phyloP scores from a whole-genome alignment of 2,113 vertebrate species.

The Eublepharis macularius region DNA sequence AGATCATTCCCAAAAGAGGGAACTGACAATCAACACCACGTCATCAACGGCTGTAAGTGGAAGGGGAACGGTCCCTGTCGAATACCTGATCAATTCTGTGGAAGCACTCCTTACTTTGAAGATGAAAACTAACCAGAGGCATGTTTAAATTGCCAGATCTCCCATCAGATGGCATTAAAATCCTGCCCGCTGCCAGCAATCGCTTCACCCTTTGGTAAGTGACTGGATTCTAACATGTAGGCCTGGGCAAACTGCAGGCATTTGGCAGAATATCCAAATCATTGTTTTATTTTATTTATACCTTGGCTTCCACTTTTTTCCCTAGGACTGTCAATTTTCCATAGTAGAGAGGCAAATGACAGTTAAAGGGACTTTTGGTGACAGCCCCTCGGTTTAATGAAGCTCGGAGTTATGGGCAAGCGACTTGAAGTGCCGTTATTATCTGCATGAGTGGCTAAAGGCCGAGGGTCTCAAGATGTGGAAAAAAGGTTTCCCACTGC shows the following conservation, averaged over 20 bases:
- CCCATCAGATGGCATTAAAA: rapidly evolving
- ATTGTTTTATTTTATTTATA: conserved; percentile 61
- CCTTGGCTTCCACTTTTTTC: conserved; percentile 53
- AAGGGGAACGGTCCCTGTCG: neutral
- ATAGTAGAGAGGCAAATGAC: conserved; percentile 47
- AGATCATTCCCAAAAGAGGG: rapidly evolving
- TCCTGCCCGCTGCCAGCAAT: neutral
- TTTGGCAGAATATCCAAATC: neutral
- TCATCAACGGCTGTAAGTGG: conserved; percentile 32
- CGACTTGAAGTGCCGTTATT: conserved; percentile 81
- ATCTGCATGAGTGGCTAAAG: conserved; percentile 81
- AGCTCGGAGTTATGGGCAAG: conserved; percentile 82
- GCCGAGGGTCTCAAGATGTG: conserved; percentile 75
- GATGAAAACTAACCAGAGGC: conserved; percentile 18
- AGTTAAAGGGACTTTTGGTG: conserved; percentile 78
- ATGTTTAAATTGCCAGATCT: neutral
- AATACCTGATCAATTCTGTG: neutral
- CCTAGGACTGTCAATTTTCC: conserved; percentile 62
- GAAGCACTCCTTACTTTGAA: conserved; percentile 34
- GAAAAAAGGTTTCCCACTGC: conserved; percentile 70
- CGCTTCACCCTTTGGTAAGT: rapidly evolving
- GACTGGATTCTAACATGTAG: neutral
- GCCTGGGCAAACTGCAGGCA: neutral
- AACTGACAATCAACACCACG: neutral
- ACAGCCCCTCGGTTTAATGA: conserved; percentile 83